Evolutionary conservation across 1,140 invertebrate genomes (phyloP), one percentile per base, ranked within the genome.

Genomic region (Bursaphelenchus mucronatus): DNA sequence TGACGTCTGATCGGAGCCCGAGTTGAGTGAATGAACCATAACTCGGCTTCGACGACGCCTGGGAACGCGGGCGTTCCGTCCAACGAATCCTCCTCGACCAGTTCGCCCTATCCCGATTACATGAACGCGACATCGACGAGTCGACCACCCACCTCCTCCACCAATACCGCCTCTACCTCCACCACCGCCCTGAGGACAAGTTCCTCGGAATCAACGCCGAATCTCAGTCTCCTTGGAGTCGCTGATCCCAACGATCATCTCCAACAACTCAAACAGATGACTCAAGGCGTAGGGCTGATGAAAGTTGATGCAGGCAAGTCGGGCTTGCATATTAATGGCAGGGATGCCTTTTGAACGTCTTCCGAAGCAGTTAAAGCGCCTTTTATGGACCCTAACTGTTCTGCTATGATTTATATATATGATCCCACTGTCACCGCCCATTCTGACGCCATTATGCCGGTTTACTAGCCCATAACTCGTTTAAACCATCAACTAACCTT

Each of bases 241-340:
- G 13, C 53, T n/a, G 13, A 55, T n/a, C 13, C 53, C 13, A 59
- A 39, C 21, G 68, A 70, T 57, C 50, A 63, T 58, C 61, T 74
- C 21, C 72, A 74, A 69, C 63, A 67, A 64, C 64, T 74, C 7
- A 67, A 70, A n/a, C 73, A 75, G 43, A 74, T 74, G 71, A 69
- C 72, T 8, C 71, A 74, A 19, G 71, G 66, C 13, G 66, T 74
- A 0, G 72, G 72, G 50, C 56, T 64, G 44, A 64, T 65, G 10
- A 75, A 74, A 51, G 43, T 47, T 30, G 66, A 68, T 61, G 30
- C 65, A 61, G 67, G 67, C 68, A 57, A 68, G 66, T 50, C 19
- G 46, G 47, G 30, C 30, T 30, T 30, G 30, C 30, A 30, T 30
- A 59, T 11, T 15, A 13, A 59, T 59, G 13, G 47, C 19, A n/a